Percentiles rank a stretch among this genome's conserved stretches.
These are phyloP conservation scores for Agrilus cyanescens DNA, from an alignment of 2,888 invertebrate species.

Conservation along the genomic window DNA sequence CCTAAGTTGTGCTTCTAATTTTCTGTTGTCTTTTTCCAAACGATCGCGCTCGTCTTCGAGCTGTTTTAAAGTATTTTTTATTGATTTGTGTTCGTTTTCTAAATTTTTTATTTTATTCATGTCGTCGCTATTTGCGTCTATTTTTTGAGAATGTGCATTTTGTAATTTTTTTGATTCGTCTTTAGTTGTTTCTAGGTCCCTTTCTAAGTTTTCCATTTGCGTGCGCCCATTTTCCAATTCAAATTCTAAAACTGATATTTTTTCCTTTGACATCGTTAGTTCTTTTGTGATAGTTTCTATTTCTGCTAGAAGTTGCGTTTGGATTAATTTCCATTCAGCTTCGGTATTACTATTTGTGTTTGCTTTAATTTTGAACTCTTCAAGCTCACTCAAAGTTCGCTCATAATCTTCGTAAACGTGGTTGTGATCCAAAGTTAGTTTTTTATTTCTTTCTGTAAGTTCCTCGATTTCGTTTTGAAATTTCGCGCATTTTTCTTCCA, in stretches of 20 bases:
- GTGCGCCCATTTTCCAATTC: too few relatives aligned
- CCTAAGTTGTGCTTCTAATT: slow-evolving; percentile 22
- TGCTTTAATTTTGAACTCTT: slow-evolving; percentile 24
- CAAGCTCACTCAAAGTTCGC: slow-evolving; percentile 20
- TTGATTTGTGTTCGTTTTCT: slow-evolving; percentile 21
- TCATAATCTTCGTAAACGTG: slow-evolving; percentile 27
- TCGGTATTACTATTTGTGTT: slow-evolving; percentile 17
- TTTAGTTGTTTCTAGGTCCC: slow-evolving; percentile 1
- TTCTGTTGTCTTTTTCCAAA: slow-evolving; percentile 19
- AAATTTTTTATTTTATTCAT: slow-evolving; percentile 21
- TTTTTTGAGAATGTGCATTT: neutral
- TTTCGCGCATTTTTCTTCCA: slow-evolving; percentile 11
- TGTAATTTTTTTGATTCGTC: slow-evolving; percentile 4
- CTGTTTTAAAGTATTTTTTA: slow-evolving; percentile 19
- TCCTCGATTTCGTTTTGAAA: slow-evolving; percentile 22
- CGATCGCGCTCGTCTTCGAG: slow-evolving; percentile 20
- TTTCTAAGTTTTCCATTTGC: neutral
- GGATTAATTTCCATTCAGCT: slow-evolving; percentile 3
- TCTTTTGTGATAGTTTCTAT: too few relatives aligned
- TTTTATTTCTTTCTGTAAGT: slow-evolving; percentile 22
- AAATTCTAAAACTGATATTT: too few relatives aligned
- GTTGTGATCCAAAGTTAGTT: slow-evolving; percentile 26
- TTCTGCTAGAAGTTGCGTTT: too few relatives aligned
- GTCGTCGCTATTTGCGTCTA: neutral
- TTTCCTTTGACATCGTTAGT: too few relatives aligned